Base-by-base conservation (phyloP, 2,113 vertebrate species). In the Sphaerodactylus townsendi region DNA sequence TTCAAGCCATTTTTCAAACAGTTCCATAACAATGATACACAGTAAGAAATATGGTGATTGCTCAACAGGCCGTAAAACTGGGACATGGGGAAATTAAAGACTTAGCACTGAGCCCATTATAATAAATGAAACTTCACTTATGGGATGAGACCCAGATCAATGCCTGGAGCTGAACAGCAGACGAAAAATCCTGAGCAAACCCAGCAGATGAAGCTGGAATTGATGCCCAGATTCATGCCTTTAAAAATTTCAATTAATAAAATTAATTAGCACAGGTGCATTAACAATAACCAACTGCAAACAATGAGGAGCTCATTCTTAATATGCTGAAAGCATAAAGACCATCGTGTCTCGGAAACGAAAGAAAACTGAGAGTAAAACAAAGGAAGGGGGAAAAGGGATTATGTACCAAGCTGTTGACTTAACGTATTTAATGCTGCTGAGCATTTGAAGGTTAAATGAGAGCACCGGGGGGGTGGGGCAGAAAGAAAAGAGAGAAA, bases 391-490 rank as follows among this genome's bases (percentile, higher is more conserved):
- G 33, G 46, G 48, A 62, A 0, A 30, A 77, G 85, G 44, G 85
- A 56, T 88, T 92, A 84, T 81, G 82, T 44, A 90, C 59, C 13
- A 50, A 73, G 9, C 19, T 86, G 66, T 77, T 79, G 79, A 81
- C 83, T 86, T 82, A 77, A 83, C 77, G 33, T 46, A 85, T 84
- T 84, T 90, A 86, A 89, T 89, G 62, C 62, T 86, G 70, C 56
- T 85, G 68, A 39, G 78, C 84, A 89, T 82, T 70, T 92, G 90
- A 93, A 92, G 56, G 71, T 90, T 91, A 91, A 92, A 35, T 86
- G 88, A 84, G 21, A 91, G 53, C 77, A 80, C 85, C 3, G 21
- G 56, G 10, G 7, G 19, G 14, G n/a, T 53, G 56, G 68, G 68
- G 62, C 62, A 76, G 82, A 71, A 87, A 69, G 44, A 89, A 81